Evolutionary conservation across 92 coral and sea anemone species (phyloP).

Genomic region (Parazoanthus swiftii): DNA sequence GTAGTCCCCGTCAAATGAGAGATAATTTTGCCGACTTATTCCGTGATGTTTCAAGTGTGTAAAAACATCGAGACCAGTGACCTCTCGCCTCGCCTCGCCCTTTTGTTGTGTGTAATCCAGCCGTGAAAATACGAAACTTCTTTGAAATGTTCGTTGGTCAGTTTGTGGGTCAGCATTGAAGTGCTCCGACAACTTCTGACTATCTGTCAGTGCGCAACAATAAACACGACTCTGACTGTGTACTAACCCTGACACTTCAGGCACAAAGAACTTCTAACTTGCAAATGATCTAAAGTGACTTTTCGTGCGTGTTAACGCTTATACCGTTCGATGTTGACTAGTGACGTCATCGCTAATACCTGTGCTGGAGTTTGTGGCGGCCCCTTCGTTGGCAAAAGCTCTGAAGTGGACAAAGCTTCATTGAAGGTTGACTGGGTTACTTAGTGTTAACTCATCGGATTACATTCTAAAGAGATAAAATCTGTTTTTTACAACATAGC

Average conservation of each 20-base stretch:
- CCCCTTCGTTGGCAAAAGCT: slow-evolving; percentile 29
- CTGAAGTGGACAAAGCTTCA: slow-evolving; percentile 29
- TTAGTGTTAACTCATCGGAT: slow-evolving; percentile 29
- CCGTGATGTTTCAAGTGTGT: slow-evolving; percentile 40
- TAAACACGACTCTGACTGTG: not conserved
- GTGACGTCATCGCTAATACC: slow-evolving; percentile 22
- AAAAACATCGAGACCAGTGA: slow-evolving; percentile 32
- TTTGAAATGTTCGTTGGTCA: not conserved
- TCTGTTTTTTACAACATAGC: slow-evolving; percentile 27
- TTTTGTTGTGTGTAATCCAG: slow-evolving; percentile 26
- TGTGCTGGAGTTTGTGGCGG: not conserved
- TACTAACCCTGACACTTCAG: not conserved
- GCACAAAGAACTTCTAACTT: slow-evolving; percentile 2
- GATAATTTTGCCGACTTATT: slow-evolving; percentile 36
- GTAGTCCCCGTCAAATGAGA: slow-evolving; percentile 14
- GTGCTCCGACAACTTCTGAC: not conserved
- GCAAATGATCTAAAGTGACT: not conserved
- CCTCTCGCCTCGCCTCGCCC: slow-evolving; percentile 40
- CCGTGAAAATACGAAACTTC: slow-evolving; percentile 20
- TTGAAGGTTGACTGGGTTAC: slow-evolving; percentile 24
- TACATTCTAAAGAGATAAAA: slow-evolving; percentile 44
- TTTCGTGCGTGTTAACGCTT: slow-evolving; percentile 9
- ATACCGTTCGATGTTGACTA: slow-evolving; percentile 8
- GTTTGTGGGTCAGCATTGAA: slow-evolving; percentile 8
- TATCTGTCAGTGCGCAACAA: not conserved